These are phyloP conservation scores for Tachysurus fulvidraco DNA, from an alignment of 2,113 vertebrate species.

Conservation along the genomic window DNA sequence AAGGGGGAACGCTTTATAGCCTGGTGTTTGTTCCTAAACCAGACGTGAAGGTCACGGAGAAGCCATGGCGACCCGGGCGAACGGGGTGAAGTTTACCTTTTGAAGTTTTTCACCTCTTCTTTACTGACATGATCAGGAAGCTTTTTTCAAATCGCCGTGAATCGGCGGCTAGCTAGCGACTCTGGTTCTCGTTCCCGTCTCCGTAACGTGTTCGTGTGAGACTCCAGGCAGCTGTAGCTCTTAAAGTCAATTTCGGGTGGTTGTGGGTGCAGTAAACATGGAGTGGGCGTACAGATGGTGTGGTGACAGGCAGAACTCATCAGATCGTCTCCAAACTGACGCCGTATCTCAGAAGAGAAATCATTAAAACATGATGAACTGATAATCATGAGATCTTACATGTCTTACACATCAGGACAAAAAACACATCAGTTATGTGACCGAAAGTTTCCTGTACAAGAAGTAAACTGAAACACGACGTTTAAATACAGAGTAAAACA, in stretches of 20 bases:
- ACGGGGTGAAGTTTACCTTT: conserved; percentile 6
- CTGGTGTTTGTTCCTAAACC: conserved; percentile 56
- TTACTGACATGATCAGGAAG: background rate
- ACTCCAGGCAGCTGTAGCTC: conserved; percentile 18
- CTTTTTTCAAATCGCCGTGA: background rate
- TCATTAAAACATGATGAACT: too few relatives aligned
- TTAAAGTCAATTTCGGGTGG: conserved; percentile 1
- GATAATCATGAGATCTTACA: background rate
- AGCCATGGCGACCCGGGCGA: conserved; percentile 55
- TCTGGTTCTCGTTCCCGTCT: background rate
- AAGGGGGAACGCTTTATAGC: conserved; percentile 49
- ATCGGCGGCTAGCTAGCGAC: background rate
- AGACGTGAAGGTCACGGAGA: conserved; percentile 62
- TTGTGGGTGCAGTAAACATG: conserved; percentile 24
- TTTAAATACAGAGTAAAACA: background rate
- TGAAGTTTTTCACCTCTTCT: background rate
- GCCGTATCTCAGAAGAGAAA: background rate
- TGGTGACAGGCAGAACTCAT: conserved; percentile 18
- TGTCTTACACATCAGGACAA: background rate
- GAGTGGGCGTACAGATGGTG: conserved; percentile 28
- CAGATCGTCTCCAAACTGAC: background rate
- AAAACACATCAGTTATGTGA: background rate
- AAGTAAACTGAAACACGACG: background rate
- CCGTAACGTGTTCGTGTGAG: background rate
- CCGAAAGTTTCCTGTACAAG: background rate